These are phyloP conservation scores for Cliona cf. orientalis DNA, from an alignment of 37 sponge, comb jelly and placozoan genomes.

Conservation along the genomic window DNA sequence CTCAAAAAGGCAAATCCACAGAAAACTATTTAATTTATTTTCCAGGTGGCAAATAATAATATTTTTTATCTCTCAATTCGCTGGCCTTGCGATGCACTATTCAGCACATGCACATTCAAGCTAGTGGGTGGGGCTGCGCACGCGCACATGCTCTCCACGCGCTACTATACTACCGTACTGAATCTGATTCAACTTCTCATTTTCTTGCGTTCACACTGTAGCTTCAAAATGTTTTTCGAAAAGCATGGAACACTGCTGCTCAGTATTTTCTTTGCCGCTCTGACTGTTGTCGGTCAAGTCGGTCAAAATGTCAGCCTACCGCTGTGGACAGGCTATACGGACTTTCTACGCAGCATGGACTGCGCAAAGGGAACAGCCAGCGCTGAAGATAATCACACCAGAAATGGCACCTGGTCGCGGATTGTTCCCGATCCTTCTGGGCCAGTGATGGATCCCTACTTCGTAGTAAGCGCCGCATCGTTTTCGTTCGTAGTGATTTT, in stretches of 20 bases:
- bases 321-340: constrained; percentile 46
- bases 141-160: too few species aligned
- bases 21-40: constrained; percentile 3
- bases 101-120: too few species aligned
- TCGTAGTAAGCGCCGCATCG: constrained; percentile 66
- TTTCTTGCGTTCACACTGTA: too few species aligned
- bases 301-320: constrained; percentile 73
- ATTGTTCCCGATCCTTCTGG: too few species aligned
- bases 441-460: constrained; percentile 58
- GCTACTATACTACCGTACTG: too few species aligned
- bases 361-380: neutral
- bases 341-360: neutral
- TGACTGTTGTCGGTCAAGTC: constrained; percentile 63
- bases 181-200: too few species aligned
- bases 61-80: too few species aligned
- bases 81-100: too few species aligned
- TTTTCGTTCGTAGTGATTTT: constrained; percentile 75
- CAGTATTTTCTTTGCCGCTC: constrained; percentile 46
- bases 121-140: too few species aligned
- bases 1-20: constrained; percentile 2
- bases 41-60: too few species aligned
- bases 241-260: too few species aligned
- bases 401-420: neutral
- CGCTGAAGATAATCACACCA: neutral
- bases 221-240: too few species aligned